These are phyloP conservation scores for Equus quagga DNA, from an alignment of 2,113 vertebrate species.

Conservation along the genomic window DNA sequence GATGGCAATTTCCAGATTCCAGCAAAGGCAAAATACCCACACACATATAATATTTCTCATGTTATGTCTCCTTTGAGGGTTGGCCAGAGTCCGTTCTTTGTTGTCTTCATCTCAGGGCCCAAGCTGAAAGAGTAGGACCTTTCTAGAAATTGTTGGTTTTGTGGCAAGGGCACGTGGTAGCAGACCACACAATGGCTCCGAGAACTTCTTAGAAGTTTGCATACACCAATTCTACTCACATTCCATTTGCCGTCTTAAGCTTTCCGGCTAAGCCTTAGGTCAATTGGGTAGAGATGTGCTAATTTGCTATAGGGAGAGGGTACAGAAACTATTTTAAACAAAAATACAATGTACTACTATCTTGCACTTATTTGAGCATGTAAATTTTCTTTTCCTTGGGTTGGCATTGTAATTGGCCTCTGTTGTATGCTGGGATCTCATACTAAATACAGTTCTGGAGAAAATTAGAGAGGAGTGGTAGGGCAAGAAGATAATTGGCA, in stretches of 20 bases:
- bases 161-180: background rate
- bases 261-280: background rate
- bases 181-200: background rate
- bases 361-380: background rate
- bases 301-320: background rate
- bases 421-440: background rate
- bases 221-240: background rate
- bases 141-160: background rate
- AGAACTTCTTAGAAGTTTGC: background rate
- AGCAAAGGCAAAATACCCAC: background rate
- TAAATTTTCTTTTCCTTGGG: constrained; percentile 23
- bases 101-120: background rate
- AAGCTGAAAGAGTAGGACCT: background rate
- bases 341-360: background rate
- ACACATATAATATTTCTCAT: background rate
- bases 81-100: background rate
- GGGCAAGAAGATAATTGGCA: background rate
- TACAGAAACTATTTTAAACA: background rate
- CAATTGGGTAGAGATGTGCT: background rate
- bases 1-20: background rate
- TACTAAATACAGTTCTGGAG: constrained; percentile 24
- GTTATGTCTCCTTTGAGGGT: background rate
- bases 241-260: background rate
- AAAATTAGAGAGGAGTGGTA: constrained; percentile 43
- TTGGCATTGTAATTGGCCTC: constrained; percentile 19